Evolutionary conservation across 2,888 invertebrate genomes (phyloP).

Genomic region (Apotomis turbidana): DNA sequence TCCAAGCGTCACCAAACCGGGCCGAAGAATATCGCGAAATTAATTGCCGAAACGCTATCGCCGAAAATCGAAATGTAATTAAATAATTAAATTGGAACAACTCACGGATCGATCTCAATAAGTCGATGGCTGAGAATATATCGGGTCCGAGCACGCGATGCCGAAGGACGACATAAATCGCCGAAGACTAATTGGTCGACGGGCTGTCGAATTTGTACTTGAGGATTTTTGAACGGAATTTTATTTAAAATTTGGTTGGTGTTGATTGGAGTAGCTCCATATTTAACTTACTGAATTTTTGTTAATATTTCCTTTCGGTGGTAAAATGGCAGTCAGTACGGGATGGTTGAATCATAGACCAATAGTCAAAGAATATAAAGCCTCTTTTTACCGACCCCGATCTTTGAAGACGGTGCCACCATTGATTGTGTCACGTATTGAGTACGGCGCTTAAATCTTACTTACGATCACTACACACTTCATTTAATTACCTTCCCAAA

Average conservation of each 20-base stretch:
- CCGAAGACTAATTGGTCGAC: slow-evolving; percentile 35
- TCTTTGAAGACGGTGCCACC: no score
- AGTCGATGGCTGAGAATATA: slow-evolving; percentile 26
- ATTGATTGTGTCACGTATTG: no score
- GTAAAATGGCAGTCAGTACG: no score
- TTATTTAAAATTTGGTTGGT: slow-evolving; percentile 5
- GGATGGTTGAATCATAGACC: no score
- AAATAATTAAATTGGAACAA: slow-evolving; percentile 41
- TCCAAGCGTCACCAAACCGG: neutral
- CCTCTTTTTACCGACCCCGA: no score
- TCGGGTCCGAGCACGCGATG: slow-evolving; percentile 31
- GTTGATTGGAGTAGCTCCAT: neutral
- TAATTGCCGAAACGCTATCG: slow-evolving; percentile 35
- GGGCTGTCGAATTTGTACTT: slow-evolving; percentile 34
- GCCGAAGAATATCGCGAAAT: slow-evolving; percentile 23
- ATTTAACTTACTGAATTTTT: neutral
- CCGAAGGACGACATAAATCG: slow-evolving; percentile 31
- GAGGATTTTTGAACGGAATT: slow-evolving; percentile 14
- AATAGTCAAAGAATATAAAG: no score
- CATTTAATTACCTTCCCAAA: neutral
- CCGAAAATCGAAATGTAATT: slow-evolving; percentile 39
- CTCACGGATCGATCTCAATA: slow-evolving; percentile 38
- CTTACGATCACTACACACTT: no score
- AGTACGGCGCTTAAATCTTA: no score
- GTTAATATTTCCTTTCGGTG: neutral